Evolutionary conservation across 2,797 vertebrate species (phyloP).

Genomic region (Typhlichthys eigenmanni): DNA sequence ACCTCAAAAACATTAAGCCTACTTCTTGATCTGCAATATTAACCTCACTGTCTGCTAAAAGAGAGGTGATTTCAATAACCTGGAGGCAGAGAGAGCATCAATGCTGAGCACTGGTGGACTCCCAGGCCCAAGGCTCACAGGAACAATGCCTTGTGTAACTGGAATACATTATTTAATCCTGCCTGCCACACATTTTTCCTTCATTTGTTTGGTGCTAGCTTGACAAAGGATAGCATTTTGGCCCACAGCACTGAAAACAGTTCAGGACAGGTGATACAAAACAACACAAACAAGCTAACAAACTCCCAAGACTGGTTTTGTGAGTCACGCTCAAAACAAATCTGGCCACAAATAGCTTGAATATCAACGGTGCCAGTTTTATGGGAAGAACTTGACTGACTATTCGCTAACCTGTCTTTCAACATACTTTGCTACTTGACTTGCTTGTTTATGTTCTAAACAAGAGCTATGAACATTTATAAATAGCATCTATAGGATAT

Average conservation of each 20-base stretch:
- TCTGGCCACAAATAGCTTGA: background rate
- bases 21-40: constrained; percentile 40
- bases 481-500: background rate
- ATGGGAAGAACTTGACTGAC: background rate
- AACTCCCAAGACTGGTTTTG: constrained; percentile 53
- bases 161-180: constrained; percentile 28
- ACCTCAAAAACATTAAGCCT: constrained; percentile 28
- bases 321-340: background rate
- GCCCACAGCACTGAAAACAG: constrained; percentile 1
- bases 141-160: constrained; percentile 40
- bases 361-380: background rate
- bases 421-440: background rate
- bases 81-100: constrained; percentile 13
- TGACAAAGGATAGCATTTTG: constrained; percentile 20
- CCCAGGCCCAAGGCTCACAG: background rate
- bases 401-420: background rate
- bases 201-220: background rate
- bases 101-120: constrained; percentile 4
- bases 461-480: background rate
- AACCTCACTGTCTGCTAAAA: constrained; percentile 33
- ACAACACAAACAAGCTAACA: constrained; percentile 34
- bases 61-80: constrained; percentile 53
- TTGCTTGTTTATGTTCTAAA: background rate
- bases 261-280: constrained; percentile 5
- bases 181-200: constrained; percentile 43